phyloP scores from a whole-genome alignment of 2,888 invertebrate species.

The Dromius quadrimaculatus region DNA sequence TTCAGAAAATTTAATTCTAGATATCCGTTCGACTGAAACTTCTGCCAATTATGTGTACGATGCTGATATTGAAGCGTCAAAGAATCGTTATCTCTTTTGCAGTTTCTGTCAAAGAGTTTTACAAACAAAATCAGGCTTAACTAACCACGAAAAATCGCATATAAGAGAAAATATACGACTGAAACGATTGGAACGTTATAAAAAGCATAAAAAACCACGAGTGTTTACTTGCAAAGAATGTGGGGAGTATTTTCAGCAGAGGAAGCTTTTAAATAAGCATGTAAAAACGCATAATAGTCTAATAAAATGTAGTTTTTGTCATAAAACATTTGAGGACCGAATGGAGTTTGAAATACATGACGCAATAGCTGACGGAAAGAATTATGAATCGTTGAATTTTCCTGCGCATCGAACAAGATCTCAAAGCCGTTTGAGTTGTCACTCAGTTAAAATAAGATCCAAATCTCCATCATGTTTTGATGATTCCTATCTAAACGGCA shows the following conservation, averaged over 20 bases:
- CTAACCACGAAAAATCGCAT: conserved; percentile 41
- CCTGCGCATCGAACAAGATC: conserved; percentile 40
- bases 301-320: conserved; percentile 35
- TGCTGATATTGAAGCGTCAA: conserved; percentile 18
- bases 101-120: conserved; percentile 17
- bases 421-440: conserved; percentile 41
- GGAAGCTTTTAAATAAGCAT: conserved; percentile 25
- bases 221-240: conserved; percentile 38
- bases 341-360: conserved; percentile 42
- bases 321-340: conserved; percentile 37
- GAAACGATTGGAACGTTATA: conserved; percentile 24
- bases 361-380: conserved; percentile 33
- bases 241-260: conserved; percentile 20
- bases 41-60: conserved; percentile 6
- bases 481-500: conserved; percentile 9
- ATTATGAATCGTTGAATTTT: conserved; percentile 14
- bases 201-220: conserved; percentile 2
- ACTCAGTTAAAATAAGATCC: conserved; percentile 15
- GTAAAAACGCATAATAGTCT: conserved; percentile 18
- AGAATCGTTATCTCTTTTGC: conserved; percentile 25
- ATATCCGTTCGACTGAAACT: conserved; percentile 28
- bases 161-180: conserved; percentile 1
- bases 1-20: conserved; percentile 17
- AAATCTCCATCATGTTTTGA: conserved; percentile 23
- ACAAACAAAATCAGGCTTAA: conserved; percentile 29